A percentile compares a stretch with the other conserved stretches of the same genome.
These are phyloP conservation scores for Cyanoramphus novaezelandiae DNA, from an alignment of 2,113 vertebrate species.

Conservation along the genomic window DNA sequence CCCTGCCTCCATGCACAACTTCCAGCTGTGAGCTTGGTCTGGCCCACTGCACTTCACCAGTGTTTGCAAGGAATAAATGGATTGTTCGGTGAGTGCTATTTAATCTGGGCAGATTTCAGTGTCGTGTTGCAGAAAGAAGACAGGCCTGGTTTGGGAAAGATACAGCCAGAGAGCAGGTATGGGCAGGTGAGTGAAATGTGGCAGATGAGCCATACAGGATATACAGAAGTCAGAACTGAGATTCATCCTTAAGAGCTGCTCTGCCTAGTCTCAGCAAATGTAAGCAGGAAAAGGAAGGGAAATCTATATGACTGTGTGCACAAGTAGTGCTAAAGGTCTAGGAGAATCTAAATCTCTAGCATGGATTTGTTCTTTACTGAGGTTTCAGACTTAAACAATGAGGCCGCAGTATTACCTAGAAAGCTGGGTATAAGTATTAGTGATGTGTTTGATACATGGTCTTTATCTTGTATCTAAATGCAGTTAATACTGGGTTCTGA, in stretches of 20 bases:
- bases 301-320: fast-evolving
- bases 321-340: background rate
- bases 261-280: background rate
- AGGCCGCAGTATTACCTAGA: background rate
- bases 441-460: background rate
- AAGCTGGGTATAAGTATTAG: background rate
- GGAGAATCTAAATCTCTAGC: background rate
- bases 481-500: background rate
- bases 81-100: background rate
- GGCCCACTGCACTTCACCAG: background rate
- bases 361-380: background rate
- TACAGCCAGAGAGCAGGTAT: background rate
- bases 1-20: background rate
- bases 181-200: background rate
- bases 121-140: background rate
- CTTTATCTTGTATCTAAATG: background rate
- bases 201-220: background rate
- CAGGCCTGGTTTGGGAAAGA: background rate
- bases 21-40: background rate
- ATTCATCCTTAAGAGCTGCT: background rate
- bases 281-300: background rate
- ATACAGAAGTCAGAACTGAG: background rate
- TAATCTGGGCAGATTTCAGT: background rate
- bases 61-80: background rate
- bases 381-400: background rate